Evolutionary conservation across 92 coral and sea anemone species (phyloP), one percentile per base, ranked within the genome.

Genomic region (Epizoanthus ramosus): DNA sequence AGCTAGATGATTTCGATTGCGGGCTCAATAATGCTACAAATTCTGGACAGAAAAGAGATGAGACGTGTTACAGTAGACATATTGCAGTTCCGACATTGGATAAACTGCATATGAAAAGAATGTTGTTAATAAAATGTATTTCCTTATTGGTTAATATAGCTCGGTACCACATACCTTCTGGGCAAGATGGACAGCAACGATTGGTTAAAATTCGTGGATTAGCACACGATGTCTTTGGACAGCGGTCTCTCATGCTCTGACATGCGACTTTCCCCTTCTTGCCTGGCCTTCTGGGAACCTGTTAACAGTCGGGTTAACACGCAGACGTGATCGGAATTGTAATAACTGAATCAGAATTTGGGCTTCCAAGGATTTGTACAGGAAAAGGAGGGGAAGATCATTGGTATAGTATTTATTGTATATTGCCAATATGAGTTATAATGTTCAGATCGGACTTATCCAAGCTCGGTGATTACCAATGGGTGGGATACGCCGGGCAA

Each of bases 181-280:
- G 98, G 31, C 98, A 93, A 0, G 89, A 76, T n/a, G 95, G 92
- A 79, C 98, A 93, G 71, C 98, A 93, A 5, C 89, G 88, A n/a
- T 88, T 88, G 33, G 80, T 10, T 69, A 73, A 71, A 61, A 71
- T 54, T 80, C 64, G 86, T 17, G 98, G 98, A 57, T 90, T 84
- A 14, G 98, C 91, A 73, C 98, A 93, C 50, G 98, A 89, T 73
- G 98, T 87, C 84, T 83, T 79, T 63, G 95, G 93, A 79, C 98
- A 93, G 91, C 93, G 91, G 89, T 91, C 71, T 81, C 95, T 85
- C 10, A 50, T 87, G 57, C 87, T 89, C 12, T 92, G 89, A 54
- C 98, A 93, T 6, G 87, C 74, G 24, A 93, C 91, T 63, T 91
- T 93, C 19, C 98, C 98, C 60, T 63, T 85, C 25, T 60, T 85